Evolutionary conservation across 2,888 invertebrate species (phyloP), one percentile per base, ranked within the genome.

Genomic region (Pteria penguin): DNA sequence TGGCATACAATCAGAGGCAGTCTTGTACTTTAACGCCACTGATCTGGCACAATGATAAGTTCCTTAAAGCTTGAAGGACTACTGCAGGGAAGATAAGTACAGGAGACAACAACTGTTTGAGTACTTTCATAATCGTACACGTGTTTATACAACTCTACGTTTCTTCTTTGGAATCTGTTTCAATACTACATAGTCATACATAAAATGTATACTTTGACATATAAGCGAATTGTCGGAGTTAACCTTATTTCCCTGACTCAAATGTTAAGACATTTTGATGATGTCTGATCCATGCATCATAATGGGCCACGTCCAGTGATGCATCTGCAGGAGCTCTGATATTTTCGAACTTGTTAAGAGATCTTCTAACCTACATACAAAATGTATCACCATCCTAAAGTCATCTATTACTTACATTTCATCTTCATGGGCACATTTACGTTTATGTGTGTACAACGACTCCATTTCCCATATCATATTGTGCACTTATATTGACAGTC

Each of bases 191-290:
- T n/a, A n/a, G n/a, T n/a, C n/a, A n/a, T n/a, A n/a, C n/a, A n/a
- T n/a, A n/a, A n/a, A n/a, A n/a, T n/a, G n/a, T n/a, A n/a, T n/a
- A n/a, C n/a, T n/a, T n/a, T n/a, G n/a, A n/a, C n/a, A n/a, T n/a
- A n/a, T n/a, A n/a, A n/a, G n/a, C n/a, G n/a, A n/a, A n/a, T n/a
- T n/a, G n/a, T n/a, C n/a, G n/a, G n/a, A n/a, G n/a, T n/a, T n/a
- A n/a, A n/a, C n/a, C n/a, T n/a, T 61, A 27, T 61, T 1, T 61
- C 61, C 26, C 61, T 61, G 61, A 27, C 29, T 27, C 61, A 61
- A n/a, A 18, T 26, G 29, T 4, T 26, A 29, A 45, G 14, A 61
- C 14, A 26, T 61, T 27, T n/a, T 61, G 61, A 14, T 61, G 5
- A 2, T 61, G 33, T 36, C 36, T 63, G 24, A 63, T 36, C 26